A percentile compares a stretch with the other conserved stretches of the same genome.
phyloP scores from a whole-genome alignment of 2,797 vertebrate species.

The Mormyrops attenuatus region DNA sequence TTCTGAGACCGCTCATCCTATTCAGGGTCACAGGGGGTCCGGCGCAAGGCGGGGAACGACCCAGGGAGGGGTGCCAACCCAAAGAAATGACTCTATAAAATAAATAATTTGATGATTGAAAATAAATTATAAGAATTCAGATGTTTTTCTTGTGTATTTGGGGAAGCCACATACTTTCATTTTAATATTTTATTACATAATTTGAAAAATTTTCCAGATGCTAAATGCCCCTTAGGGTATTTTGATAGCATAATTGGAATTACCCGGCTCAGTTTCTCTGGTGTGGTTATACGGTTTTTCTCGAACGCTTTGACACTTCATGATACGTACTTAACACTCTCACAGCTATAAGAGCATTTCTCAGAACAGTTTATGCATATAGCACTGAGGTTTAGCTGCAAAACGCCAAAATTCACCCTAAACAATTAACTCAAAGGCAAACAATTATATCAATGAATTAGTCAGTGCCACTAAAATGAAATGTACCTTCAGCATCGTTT shows the following conservation, averaged over 20 bases:
- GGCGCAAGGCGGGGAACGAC: neutral
- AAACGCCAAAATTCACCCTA: neutral
- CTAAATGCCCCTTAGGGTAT: neutral
- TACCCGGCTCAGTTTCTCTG: neutral
- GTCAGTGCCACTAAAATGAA: neutral
- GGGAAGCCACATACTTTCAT: neutral
- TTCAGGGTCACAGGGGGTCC: neutral
- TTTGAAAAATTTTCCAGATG: neutral
- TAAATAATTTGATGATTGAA: neutral
- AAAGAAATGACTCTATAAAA: neutral
- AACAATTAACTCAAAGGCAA: neutral
- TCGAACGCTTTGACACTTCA: neutral
- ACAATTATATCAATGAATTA: neutral
- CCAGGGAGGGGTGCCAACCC: neutral
- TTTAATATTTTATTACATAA: neutral
- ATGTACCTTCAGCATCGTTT: neutral
- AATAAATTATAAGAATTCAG: neutral
- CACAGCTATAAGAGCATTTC: neutral
- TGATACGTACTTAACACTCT: neutral
- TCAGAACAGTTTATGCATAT: neutral
- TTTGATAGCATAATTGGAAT: neutral
- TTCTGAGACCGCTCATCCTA: neutral
- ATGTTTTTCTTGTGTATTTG: neutral
- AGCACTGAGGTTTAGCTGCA: neutral
- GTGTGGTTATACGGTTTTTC: neutral